Conservation (phyloP, 2,888 invertebrate genomes). For the Synanthedon andrenaeformis region DNA sequence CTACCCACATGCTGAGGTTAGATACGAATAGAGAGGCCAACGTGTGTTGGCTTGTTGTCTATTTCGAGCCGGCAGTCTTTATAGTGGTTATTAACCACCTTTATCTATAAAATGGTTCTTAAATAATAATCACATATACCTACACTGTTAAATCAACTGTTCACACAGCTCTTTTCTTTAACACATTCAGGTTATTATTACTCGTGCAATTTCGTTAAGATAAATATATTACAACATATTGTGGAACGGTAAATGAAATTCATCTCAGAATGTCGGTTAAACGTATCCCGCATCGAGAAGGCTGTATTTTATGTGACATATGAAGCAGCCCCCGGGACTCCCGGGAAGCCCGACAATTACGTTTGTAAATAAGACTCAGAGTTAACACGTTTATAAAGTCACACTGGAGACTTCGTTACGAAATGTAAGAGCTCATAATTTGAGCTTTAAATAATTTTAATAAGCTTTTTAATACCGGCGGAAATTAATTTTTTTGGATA, state of each 20-base stretch:
- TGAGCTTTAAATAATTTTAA: too few relatives aligned
- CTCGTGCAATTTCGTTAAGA: constrained; percentile 12
- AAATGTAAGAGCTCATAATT: constrained; percentile 5
- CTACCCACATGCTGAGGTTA: too few relatives aligned
- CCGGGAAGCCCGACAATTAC: constrained; percentile 23
- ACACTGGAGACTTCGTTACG: constrained; percentile 4
- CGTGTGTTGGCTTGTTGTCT: too few relatives aligned
- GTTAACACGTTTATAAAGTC: constrained; percentile 20
- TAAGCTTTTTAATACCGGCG: background rate
- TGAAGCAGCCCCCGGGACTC: constrained; percentile 7
- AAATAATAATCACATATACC: too few relatives aligned
- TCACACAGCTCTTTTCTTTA: too few relatives aligned
- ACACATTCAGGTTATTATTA: too few relatives aligned
- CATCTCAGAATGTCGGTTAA: constrained; percentile 24
- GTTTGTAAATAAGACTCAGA: constrained; percentile 25
- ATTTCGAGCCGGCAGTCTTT: too few relatives aligned
- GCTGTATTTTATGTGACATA: constrained; percentile 26
- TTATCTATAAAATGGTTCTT: too few relatives aligned
- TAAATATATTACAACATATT: constrained; percentile 21
- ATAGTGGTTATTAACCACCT: too few relatives aligned
- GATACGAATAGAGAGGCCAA: too few relatives aligned
- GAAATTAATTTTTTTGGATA: background rate
- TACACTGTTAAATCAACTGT: too few relatives aligned
- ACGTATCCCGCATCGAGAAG: constrained; percentile 24
- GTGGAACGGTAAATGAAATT: constrained; percentile 21